Percentiles rank a stretch among this genome's conserved stretches.
phyloP scores from a whole-genome alignment of 2,113 vertebrate species.

The Ifrita kowaldi region DNA sequence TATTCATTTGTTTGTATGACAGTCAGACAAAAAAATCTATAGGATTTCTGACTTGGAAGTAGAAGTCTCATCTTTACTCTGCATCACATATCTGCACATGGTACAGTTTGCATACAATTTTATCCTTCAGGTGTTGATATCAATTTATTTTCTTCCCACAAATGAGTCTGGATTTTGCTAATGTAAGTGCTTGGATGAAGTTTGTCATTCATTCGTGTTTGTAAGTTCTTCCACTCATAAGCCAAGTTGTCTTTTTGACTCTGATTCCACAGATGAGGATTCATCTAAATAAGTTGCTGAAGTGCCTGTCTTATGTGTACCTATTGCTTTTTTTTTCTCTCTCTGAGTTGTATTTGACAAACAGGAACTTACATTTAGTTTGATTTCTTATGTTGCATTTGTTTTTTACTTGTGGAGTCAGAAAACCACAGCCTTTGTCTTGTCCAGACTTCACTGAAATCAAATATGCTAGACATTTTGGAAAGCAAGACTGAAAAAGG shows the following conservation, averaged over 20 bases:
- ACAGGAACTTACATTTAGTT: background rate
- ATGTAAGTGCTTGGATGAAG: background rate
- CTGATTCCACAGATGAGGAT: background rate
- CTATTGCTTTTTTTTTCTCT: background rate
- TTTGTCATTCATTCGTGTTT: background rate
- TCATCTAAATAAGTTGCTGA: background rate
- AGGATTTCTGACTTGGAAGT: background rate
- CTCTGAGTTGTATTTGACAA: background rate
- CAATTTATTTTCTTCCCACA: background rate
- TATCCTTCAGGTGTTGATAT: background rate
- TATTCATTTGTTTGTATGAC: background rate
- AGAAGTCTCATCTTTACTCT: background rate
- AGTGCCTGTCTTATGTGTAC: background rate
- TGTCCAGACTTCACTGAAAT: background rate
- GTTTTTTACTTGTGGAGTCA: background rate
- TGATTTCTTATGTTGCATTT: background rate
- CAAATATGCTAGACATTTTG: background rate
- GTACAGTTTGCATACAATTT: background rate
- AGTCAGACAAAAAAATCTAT: background rate
- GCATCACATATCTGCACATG: background rate
- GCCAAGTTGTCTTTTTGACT: conserved; percentile 17
- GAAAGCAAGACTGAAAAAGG: background rate
- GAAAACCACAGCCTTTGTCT: background rate
- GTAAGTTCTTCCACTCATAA: background rate
- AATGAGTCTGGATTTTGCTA: background rate